Base-by-base conservation (phyloP, 2,888 invertebrate genomes). In the Nematopogon swammerdamellus region DNA sequence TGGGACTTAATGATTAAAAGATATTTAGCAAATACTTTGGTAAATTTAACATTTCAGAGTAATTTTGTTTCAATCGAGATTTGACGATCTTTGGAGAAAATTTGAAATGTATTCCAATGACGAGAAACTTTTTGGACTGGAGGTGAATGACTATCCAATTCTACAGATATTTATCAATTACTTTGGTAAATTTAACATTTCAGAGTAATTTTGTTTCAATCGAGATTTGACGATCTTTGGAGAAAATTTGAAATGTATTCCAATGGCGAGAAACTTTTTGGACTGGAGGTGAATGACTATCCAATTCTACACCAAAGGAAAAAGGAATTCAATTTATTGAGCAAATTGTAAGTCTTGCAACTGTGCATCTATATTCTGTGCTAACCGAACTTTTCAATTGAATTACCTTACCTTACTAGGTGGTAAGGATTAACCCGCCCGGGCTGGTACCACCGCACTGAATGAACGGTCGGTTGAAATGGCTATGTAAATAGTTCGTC, bases 71-170 rank as follows among this genome's bases (percentile, higher is more conserved):
- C 90, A 92, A 76, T 85, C 85, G 56, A 83, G 87, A 54, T 92
- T 94, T 61, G 93, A 95, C 63, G 91, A 92, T 46, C 70, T 95
- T 11, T 91, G 88, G 87, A 81, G 88, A 47, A 85, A 88, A 60
- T 92, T 85, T 60, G 88, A 89, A 67, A 92, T 91, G 75, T 93
- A 90, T 66, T 86, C 87, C 44, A 91, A 85, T 58, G 94, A 93
- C 20, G 94, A 95, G 71, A 86, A 84, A 56, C 68, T 95, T 46
- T 95, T 95, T 63, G 94, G 94, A 1, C 80, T 95, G 63, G 87
- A 88, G 56, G 84, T 90, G 5, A 87, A 91, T 17, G 91, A 92
- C 51, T 95, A 94, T 70, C 94, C 94, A 0, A 80, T 87, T 51
- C 67, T 95, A 47, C 84, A 87, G n/a, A n/a, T n/a, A n/a, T n/a